Evolutionary conservation across 1,140 invertebrate species (phyloP), one percentile per base, ranked within the genome.

Genomic region (Planococcus citri): DNA sequence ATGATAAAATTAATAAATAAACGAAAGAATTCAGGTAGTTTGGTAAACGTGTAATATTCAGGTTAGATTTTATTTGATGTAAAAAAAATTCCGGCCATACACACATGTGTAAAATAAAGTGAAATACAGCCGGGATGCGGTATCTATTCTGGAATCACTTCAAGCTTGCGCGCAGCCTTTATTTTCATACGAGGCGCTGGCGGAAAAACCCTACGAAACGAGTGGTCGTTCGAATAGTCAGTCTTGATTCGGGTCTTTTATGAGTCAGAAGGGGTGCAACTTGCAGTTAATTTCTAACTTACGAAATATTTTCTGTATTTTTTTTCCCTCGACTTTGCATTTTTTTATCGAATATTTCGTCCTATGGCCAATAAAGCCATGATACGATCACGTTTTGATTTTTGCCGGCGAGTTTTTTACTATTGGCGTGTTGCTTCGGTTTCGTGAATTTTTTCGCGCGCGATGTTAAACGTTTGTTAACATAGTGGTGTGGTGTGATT

Each of bases 111-210:
- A 37, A 37, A 37, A 37, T 14, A 14, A 37, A 37, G 14, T 37
- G 33, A 37, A 37, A 37, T 37, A 37, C 33, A 37, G 14, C 33
- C 33, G 14, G 33, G 33, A 37, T 37, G 14, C 33, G 14, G 41
- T 51, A 51, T 51, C 41, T n/a, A 51, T 51, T 51, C 41, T 51
- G 41, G 41, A 51, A 51, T 51, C 41, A 51, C 41, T 51, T 51
- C 41, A 51, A 51, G 41, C 41, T 14, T 51, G 41, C 41, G 41
- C 41, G 17, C 4, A 14, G 6, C 6, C 41, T 51, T 33, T 12
- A 33, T 33, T 33, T 3, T 3, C 17, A 20, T 8, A 37, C 6
- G 14, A n/a, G 17, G 41, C n/a, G n/a, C 41, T n/a, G 41, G 17
- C 41, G 41, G 29, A 51, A 51, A 51, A 51, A 51, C 41, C 41